Percentiles rank a stretch among this genome's conserved stretches.
Evolutionary conservation across 2,888 invertebrate genomes (phyloP).

Genomic region (Drosophila picticornis): DNA sequence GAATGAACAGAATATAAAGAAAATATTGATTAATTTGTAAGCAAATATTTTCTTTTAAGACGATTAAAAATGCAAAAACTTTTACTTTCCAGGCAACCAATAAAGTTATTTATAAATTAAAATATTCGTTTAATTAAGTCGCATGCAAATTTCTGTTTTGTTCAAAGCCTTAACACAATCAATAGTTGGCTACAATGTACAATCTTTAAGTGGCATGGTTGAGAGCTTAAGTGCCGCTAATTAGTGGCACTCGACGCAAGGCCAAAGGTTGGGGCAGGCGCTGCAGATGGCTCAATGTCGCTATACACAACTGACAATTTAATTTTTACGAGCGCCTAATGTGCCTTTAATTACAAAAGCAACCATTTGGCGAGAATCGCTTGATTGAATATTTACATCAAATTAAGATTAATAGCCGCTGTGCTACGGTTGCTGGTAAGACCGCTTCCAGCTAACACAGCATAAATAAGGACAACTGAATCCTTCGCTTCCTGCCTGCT

Average conservation of each 20-base stretch:
- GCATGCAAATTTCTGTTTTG: neutral
- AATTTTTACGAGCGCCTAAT: constrained; percentile 76
- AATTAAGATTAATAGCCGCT: constrained; percentile 70
- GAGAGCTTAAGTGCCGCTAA: constrained; percentile 34
- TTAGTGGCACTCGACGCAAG: constrained; percentile 19
- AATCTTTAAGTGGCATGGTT: constrained; percentile 14
- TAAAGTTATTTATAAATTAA: constrained; percentile 13
- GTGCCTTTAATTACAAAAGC: constrained; percentile 66
- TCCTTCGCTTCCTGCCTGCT: constrained; percentile 23
- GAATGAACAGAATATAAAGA: neutral
- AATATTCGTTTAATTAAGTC: neutral
- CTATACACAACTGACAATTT: constrained; percentile 59
- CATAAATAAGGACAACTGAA: constrained; percentile 60
- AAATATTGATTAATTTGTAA: neutral
- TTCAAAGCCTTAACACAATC: constrained; percentile 14
- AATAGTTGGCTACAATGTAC: constrained; percentile 23
- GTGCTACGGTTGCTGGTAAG: constrained; percentile 17
- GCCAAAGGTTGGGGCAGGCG: neutral
- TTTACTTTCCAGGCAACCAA: constrained; percentile 4
- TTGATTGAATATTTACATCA: constrained; percentile 72
- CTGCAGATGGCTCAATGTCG: constrained; percentile 15
- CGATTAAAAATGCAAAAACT: neutral
- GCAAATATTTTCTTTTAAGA: neutral
- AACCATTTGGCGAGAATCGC: constrained; percentile 28
- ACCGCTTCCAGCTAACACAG: constrained; percentile 51